phyloP scores from a whole-genome alignment of 2,113 vertebrate genomes.

The Microcebus ravelobensis region DNA sequence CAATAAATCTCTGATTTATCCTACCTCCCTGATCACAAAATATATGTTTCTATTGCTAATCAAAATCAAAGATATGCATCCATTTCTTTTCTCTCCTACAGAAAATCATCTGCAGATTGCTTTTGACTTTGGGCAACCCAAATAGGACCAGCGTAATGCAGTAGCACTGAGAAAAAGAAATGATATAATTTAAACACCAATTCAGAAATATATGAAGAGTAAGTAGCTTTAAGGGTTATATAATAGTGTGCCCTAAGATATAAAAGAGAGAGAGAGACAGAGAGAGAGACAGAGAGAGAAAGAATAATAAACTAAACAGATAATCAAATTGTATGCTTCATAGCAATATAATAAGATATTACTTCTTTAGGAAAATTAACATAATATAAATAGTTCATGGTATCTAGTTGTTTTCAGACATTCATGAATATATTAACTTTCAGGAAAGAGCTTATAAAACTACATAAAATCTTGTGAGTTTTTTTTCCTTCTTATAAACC shows the following conservation, averaged over 20 bases:
- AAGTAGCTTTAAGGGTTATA: slow-evolving; percentile 20
- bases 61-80: neutral
- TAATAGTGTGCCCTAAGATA: neutral
- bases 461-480: slow-evolving; percentile 53
- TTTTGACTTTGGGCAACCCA: neutral
- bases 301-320: slow-evolving; percentile 80
- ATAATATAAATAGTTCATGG: slow-evolving; percentile 83
- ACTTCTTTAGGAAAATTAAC: slow-evolving; percentile 75
- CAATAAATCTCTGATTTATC: neutral
- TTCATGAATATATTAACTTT: slow-evolving; percentile 83
- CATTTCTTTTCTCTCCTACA: neutral
- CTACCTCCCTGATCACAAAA: neutral
- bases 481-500: slow-evolving; percentile 52
- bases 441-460: slow-evolving; percentile 71
- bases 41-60: neutral
- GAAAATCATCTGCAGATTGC: neutral
- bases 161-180: neutral
- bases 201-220: neutral
- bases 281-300: neutral
- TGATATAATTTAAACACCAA: neutral
- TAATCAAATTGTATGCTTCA: slow-evolving; percentile 77
- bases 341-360: slow-evolving; percentile 79
- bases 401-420: slow-evolving; percentile 75
- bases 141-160: neutral
- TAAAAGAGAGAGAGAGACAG: neutral